phyloP scores from a whole-genome alignment of 2,797 vertebrate species.

The Muscicapa comitata region DNA sequence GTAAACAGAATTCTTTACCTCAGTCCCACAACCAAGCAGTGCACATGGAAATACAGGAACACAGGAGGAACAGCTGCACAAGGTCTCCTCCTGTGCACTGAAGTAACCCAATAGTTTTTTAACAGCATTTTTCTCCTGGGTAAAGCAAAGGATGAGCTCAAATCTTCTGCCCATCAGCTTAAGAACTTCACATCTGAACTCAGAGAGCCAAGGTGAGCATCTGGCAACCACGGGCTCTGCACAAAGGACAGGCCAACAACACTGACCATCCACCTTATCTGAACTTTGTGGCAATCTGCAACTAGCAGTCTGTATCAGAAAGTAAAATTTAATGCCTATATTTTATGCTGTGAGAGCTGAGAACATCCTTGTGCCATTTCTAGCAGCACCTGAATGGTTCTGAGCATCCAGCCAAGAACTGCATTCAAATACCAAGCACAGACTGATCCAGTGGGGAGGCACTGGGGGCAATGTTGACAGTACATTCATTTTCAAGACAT shows the following conservation, averaged over 20 bases:
- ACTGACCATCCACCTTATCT: rapidly evolving
- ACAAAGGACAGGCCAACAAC: background rate
- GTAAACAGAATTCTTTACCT: background rate
- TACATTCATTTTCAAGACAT: background rate
- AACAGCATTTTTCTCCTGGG: background rate
- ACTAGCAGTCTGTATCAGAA: rapidly evolving
- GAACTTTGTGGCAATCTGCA: background rate
- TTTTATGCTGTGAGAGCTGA: background rate
- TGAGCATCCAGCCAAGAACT: background rate
- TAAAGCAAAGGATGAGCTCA: background rate
- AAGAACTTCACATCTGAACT: background rate
- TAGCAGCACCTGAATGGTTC: background rate
- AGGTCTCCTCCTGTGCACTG: background rate
- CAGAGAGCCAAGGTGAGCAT: background rate
- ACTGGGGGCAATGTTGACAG: background rate
- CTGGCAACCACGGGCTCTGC: rapidly evolving
- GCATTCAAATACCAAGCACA: background rate
- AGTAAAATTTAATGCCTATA: background rate
- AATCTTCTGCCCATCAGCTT: background rate
- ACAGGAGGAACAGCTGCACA: background rate
- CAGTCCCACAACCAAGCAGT: background rate
- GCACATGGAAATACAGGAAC: background rate
- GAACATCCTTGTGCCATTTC: background rate
- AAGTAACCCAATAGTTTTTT: background rate
- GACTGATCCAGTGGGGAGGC: background rate